These are phyloP conservation scores for Plebejus melissa DNA, from an alignment of 2,888 invertebrate genomes.

Conservation along the genomic window DNA sequence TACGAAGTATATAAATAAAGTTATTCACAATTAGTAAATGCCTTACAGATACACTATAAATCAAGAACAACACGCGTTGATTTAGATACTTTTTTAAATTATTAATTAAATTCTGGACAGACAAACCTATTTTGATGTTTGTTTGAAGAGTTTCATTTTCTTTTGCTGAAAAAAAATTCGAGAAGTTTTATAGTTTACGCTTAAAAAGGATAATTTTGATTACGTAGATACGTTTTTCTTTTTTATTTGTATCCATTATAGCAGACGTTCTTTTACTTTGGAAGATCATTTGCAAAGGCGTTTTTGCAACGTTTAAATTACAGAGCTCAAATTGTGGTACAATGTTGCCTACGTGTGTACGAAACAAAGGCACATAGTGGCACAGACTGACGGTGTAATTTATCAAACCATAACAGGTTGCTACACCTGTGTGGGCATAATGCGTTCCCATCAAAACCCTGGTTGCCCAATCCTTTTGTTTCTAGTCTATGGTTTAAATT, in stretches of 20 bases:
- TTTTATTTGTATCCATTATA: neutral
- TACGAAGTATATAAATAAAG: neutral
- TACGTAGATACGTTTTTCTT: too few relatives aligned
- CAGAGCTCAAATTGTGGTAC: neutral
- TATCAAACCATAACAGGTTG: constrained; percentile 29
- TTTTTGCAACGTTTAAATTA: neutral
- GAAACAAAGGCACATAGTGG: constrained; percentile 21
- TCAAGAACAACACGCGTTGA: constrained; percentile 4
- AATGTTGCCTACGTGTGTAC: constrained; percentile 1
- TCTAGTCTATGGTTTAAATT: neutral
- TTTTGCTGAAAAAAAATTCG: too few relatives aligned
- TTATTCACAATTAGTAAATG: constrained; percentile 3
- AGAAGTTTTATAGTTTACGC: too few relatives aligned
- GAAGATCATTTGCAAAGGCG: neutral
- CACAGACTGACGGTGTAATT: constrained; percentile 10
- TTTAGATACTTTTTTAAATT: neutral
- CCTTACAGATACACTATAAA: neutral
- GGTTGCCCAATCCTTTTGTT: constrained; percentile 28
- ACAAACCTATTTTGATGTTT: too few relatives aligned
- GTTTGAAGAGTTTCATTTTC: too few relatives aligned
- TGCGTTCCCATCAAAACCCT: constrained; percentile 26
- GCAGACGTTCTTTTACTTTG: neutral
- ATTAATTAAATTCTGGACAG: neutral
- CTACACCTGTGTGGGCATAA: constrained; percentile 28
- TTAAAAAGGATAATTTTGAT: too few relatives aligned